These are phyloP conservation scores for Nicator chloris DNA, from an alignment of 2,113 vertebrate genomes.

Conservation along the genomic window DNA sequence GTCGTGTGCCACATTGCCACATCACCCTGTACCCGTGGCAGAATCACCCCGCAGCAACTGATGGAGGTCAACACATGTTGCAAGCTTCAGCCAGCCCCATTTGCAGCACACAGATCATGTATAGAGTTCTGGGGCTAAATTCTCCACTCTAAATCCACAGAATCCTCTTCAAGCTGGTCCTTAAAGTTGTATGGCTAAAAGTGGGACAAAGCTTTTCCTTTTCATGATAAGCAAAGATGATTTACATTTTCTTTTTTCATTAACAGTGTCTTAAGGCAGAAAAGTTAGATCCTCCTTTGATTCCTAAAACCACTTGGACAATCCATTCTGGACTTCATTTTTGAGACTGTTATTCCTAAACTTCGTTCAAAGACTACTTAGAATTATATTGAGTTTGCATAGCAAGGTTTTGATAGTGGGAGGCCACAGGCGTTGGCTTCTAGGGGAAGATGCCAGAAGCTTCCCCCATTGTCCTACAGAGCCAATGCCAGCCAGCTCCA, in stretches of 20 bases:
- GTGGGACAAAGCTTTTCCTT: not conserved
- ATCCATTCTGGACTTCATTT: not conserved
- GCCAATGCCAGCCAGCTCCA: not conserved
- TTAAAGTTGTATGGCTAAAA: not conserved
- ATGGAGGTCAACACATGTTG: not conserved
- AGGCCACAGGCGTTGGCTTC: not conserved
- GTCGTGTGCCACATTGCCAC: fast-evolving
- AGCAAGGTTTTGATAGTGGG: not conserved
- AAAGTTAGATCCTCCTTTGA: not conserved
- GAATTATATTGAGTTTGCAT: not conserved
- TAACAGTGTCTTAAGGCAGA: not conserved
- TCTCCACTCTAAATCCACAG: not conserved
- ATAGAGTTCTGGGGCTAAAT: not conserved
- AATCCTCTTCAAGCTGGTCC: not conserved
- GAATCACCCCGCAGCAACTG: not conserved
- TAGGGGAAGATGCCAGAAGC: not conserved
- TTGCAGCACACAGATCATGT: not conserved
- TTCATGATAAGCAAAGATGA: not conserved
- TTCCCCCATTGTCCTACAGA: not conserved
- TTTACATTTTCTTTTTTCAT: not conserved
- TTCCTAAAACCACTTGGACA: not conserved
- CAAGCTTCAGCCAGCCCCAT: not conserved
- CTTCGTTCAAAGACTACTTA: not conserved
- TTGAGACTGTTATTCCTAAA: not conserved
- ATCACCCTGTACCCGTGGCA: not conserved